Evolutionary conservation across 2,888 invertebrate species (phyloP), one percentile per base, ranked within the genome.

Genomic region (Uropetala carovei): DNA sequence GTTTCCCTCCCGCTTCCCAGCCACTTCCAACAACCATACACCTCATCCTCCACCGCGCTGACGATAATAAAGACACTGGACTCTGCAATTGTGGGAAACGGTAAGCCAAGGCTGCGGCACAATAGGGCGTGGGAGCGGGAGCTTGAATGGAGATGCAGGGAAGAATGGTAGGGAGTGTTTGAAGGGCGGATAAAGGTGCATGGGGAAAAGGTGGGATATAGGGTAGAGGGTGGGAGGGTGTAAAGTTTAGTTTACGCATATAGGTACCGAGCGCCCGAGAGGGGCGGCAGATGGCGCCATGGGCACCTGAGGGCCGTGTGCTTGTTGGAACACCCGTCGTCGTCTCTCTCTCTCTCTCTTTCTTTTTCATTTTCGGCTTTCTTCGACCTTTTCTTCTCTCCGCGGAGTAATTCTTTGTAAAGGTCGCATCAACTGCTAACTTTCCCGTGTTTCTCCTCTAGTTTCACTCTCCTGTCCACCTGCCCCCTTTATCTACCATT

Each of bases 61-160:
- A 75, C 75, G 27, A 75, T 75, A 27, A 75, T 75, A 75, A 75
- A 75, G 75, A 75, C 75, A 68, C 68, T 22, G 22, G 75, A 22
- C n/a, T 27, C 75, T 75, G 75, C 22, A 75, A 75, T 75, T 75
- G 75, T 75, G 75, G 64, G 64, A 16, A 64, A n/a, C 64, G 16
- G 64, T 16, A n/a, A 22, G 75, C 68, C 68, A 68, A 18, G 68
- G 68, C 75, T 75, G 75, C 75, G 75, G 75, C 75, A 27, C 75
- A 68, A 68, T 68, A 43, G 68, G 68, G 64, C n/a, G 64, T 64
- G 64, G 64, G 68, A 22, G 8, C 22, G 22, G 75, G 27, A 75
- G 75, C 22, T 27, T 27, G 75, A 27, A 68, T 68, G 22, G 22
- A 22, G 68, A 22, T 68, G 68, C 68, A 68, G 16, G 64, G 64